These are phyloP conservation scores for Oxyruncus cristatus DNA, from an alignment of 2,113 vertebrate genomes.

Conservation along the genomic window DNA sequence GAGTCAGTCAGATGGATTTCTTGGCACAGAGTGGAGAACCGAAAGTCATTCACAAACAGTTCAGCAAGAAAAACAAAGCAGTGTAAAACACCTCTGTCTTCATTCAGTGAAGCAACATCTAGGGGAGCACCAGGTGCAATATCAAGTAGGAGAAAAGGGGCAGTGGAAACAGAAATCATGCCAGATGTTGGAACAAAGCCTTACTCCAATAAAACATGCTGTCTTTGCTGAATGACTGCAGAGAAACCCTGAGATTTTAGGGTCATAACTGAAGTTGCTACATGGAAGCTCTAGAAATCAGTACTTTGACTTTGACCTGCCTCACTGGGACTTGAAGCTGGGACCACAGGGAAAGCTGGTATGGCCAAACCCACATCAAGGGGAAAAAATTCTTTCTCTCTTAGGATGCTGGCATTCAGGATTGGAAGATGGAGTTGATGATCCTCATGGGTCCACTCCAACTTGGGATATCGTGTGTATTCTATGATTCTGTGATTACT, in stretches of 20 bases:
- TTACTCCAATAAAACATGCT: background rate
- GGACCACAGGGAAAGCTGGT: background rate
- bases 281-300: background rate
- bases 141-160: background rate
- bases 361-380: background rate
- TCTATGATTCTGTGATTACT: background rate
- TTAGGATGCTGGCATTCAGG: background rate
- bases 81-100: background rate
- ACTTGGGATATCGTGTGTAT: background rate
- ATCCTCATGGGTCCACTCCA: background rate
- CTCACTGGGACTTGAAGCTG: background rate
- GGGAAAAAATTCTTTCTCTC: background rate
- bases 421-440: accelerated
- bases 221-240: background rate
- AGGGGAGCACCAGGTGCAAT: background rate
- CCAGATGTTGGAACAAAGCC: background rate
- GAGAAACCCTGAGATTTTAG: background rate
- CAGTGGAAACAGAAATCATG: background rate
- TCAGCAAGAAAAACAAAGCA: background rate
- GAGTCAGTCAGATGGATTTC: background rate
- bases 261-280: background rate
- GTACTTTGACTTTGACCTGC: background rate
- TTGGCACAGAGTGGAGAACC: background rate
- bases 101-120: background rate
- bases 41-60: background rate